Percentiles rank a stretch among this genome's conserved stretches.
phyloP scores from a whole-genome alignment of 53 echinoderm and acorn worm genomes.

The Luidia sarsii region DNA sequence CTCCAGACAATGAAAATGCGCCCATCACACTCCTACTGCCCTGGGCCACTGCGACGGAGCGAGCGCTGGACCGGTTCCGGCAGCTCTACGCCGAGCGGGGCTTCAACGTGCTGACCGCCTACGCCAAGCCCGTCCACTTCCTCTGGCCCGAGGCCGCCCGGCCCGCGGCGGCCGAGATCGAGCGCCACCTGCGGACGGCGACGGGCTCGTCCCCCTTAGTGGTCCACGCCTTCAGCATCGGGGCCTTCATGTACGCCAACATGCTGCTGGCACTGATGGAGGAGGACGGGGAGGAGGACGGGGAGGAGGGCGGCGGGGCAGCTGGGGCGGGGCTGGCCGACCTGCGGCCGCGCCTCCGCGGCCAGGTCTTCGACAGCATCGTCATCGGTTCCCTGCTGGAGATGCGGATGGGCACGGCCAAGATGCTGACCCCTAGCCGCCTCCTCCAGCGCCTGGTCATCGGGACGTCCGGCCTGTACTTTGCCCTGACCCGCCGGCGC shows the following conservation, averaged over 20 bases:
- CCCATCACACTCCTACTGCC: constrained; percentile 70
- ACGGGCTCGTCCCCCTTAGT: constrained; percentile 59
- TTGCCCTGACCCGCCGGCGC: constrained; percentile 59
- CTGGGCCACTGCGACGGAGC: constrained; percentile 71
- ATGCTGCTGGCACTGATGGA: constrained; percentile 32
- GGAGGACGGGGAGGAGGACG: constrained; percentile 27
- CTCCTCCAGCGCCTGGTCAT: constrained; percentile 38
- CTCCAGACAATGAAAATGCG: constrained; percentile 60
- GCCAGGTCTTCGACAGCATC: constrained; percentile 86
- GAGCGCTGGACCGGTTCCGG: constrained; percentile 63
- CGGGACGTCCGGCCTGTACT: constrained; percentile 37
- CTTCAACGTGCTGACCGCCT: constrained; percentile 77
- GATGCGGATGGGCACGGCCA: constrained; percentile 63
- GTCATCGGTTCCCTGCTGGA: constrained; percentile 67
- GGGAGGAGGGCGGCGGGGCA: no score
- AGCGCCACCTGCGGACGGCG: constrained; percentile 46
- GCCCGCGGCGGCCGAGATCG: constrained; percentile 55
- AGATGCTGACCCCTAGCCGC: neutral
- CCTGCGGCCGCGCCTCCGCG: constrained; percentile 58
- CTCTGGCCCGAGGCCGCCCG: constrained; percentile 68
- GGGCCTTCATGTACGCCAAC: constrained; percentile 72
- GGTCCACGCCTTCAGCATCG: constrained; percentile 81
- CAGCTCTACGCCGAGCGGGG: constrained; percentile 70
- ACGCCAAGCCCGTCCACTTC: constrained; percentile 55
- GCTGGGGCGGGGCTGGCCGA: no score